Conservation (phyloP, 37 sponge, comb jelly and placozoan species). For the Geodia barretti region DNA sequence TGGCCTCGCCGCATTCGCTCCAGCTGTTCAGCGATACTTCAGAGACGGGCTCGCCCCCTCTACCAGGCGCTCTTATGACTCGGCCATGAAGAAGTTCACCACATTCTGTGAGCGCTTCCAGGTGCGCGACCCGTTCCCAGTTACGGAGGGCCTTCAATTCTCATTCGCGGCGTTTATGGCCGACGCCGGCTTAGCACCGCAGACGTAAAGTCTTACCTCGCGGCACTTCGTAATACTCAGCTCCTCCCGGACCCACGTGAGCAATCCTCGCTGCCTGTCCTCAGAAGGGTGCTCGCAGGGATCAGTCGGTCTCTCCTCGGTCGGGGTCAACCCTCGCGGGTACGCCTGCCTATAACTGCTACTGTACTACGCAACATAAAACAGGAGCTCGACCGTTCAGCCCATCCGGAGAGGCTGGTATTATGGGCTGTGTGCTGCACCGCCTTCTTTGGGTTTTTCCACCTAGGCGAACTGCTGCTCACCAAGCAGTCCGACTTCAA, state of each 20-base stretch:
- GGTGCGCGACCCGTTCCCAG: not conserved
- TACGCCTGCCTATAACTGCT: slow-evolving; percentile 4
- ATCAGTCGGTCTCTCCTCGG: not conserved
- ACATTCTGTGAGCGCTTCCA: not conserved
- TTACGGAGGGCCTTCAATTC: not conserved
- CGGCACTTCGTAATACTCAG: slow-evolving; percentile 6
- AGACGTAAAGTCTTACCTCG: slow-evolving; percentile 2
- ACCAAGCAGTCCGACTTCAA: no score
- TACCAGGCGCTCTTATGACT: not conserved
- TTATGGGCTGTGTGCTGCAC: slow-evolving; percentile 1
- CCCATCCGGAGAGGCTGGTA: not conserved
- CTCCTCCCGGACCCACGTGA: slow-evolving; percentile 10
- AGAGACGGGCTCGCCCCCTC: not conserved
- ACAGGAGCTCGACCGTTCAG: not conserved
- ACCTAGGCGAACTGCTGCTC: slow-evolving; percentile 7
- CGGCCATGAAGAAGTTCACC: not conserved
- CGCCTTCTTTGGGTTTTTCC: slow-evolving; percentile 6
- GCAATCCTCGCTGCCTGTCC: slow-evolving; percentile 3
- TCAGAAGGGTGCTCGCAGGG: not conserved
- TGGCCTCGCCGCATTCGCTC: not conserved
- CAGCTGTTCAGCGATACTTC: not conserved
- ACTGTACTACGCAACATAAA: not conserved
- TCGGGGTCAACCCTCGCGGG: not conserved
- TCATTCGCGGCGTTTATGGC: not conserved
- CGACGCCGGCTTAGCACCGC: not conserved